Evolutionary conservation across 2,113 vertebrate species (phyloP).

Genomic region (Crotalus horridus): DNA sequence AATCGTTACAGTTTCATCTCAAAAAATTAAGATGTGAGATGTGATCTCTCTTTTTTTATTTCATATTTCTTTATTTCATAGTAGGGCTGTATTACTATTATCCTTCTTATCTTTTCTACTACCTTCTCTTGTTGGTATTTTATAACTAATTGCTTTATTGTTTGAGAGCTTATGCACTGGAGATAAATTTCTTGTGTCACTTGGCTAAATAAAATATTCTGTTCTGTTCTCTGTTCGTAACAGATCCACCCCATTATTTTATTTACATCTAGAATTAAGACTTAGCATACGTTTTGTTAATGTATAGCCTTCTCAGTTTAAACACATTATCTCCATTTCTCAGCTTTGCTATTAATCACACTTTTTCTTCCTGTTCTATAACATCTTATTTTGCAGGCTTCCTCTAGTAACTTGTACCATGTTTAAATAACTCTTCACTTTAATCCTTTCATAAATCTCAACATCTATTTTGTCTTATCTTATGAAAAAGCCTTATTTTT

Average conservation of each 20-base stretch:
- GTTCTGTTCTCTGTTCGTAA: background rate
- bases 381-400: background rate
- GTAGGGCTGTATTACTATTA: background rate
- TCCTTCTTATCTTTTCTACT: background rate
- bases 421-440: background rate
- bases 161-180: background rate
- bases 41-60: background rate
- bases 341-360: background rate
- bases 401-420: background rate
- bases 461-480: background rate
- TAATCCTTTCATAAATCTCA: background rate
- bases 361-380: background rate
- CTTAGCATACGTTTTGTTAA: background rate
- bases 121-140: background rate
- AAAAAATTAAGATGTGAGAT: background rate
- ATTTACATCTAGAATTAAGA: background rate
- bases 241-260: background rate
- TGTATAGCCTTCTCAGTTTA: background rate
- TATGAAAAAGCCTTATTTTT: background rate
- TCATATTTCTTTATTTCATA: background rate
- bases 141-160: background rate
- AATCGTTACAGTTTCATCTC: background rate
- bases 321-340: background rate
- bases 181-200: background rate
- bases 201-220: background rate